phyloP scores from a whole-genome alignment of 2,888 invertebrate genomes.

The Tineola bisselliella region DNA sequence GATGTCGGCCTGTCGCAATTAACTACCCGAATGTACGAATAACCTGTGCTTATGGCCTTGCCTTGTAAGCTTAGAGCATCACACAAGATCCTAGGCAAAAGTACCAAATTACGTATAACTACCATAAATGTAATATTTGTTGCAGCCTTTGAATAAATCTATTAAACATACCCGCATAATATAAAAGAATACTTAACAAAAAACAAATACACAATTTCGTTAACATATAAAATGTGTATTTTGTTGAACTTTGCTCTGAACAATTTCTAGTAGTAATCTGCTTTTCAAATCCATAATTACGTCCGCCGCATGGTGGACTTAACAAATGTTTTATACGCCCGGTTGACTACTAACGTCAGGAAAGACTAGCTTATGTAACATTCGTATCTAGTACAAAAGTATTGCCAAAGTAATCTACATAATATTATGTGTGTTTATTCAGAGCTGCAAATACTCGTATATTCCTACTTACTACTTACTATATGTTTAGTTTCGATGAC shows the following conservation, averaged over 20 bases:
- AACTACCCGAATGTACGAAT: slow-evolving; percentile 54
- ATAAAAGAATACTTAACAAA: too few relatives aligned
- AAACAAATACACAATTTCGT: too few relatives aligned
- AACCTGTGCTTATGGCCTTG: slow-evolving; percentile 1
- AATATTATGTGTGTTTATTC: not conserved
- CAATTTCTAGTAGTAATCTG: slow-evolving; percentile 1
- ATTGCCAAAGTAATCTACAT: slow-evolving; percentile 3
- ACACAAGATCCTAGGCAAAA: not conserved
- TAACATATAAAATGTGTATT: not conserved
- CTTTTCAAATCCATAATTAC: slow-evolving; percentile 1
- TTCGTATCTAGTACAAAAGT: not conserved
- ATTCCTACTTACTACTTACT: not conserved
- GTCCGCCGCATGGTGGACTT: not conserved
- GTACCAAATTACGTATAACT: too few relatives aligned
- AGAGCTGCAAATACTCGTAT: not conserved
- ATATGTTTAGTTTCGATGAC: not conserved
- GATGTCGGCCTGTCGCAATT: slow-evolving; percentile 58
- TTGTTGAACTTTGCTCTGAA: not conserved
- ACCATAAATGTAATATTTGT: too few relatives aligned
- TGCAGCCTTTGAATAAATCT: too few relatives aligned
- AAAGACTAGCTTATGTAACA: not conserved
- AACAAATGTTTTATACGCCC: slow-evolving; percentile 3
- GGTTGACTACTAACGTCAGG: not conserved
- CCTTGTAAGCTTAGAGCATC: not conserved
- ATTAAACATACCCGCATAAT: too few relatives aligned